phyloP scores from a whole-genome alignment of 2,888 invertebrate species.

The Erebia ligea region DNA sequence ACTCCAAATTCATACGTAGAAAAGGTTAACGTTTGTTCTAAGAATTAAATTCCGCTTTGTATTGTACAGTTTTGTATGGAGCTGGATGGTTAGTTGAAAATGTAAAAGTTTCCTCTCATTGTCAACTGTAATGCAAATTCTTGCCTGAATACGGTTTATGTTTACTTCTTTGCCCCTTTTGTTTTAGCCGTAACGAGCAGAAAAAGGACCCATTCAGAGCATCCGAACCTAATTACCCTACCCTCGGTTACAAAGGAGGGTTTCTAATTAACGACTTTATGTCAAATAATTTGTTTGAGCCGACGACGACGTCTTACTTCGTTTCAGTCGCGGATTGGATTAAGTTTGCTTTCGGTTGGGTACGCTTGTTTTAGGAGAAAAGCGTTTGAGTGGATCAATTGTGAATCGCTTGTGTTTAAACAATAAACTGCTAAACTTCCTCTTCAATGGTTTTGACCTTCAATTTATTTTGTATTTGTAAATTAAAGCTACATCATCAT shows the following conservation, averaged over 20 bases:
- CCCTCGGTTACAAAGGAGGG: slow-evolving; percentile 77
- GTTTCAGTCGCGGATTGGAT: slow-evolving; percentile 72
- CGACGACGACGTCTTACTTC: slow-evolving; percentile 69
- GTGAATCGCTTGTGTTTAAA: slow-evolving; percentile 45
- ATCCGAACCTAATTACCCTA: slow-evolving; percentile 81
- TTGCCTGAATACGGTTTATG: slow-evolving; percentile 71
- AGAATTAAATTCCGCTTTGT: slow-evolving; percentile 9
- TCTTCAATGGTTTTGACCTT: neutral
- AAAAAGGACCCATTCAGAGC: slow-evolving; percentile 81
- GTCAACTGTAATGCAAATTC: slow-evolving; percentile 72
- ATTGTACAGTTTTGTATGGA: slow-evolving; percentile 12
- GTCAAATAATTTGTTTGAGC: slow-evolving; percentile 82
- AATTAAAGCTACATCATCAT: too few relatives aligned
- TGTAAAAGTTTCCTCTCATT: slow-evolving; percentile 54
- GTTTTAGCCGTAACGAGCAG: slow-evolving; percentile 81
- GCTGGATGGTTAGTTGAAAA: slow-evolving; percentile 34
- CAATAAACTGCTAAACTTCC: slow-evolving; percentile 18
- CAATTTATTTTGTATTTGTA: slow-evolving; percentile 1
- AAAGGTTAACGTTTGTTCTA: neutral
- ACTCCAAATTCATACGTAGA: neutral
- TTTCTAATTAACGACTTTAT: slow-evolving; percentile 83
- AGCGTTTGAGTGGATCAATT: slow-evolving; percentile 57
- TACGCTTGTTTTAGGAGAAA: slow-evolving; percentile 67
- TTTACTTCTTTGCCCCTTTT: slow-evolving; percentile 79
- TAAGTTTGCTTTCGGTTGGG: slow-evolving; percentile 68